A percentile compares a stretch with the other conserved stretches of the same genome.
These are phyloP conservation scores for Ictalurus furcatus DNA, from an alignment of 2,113 vertebrate species.

Conservation along the genomic window DNA sequence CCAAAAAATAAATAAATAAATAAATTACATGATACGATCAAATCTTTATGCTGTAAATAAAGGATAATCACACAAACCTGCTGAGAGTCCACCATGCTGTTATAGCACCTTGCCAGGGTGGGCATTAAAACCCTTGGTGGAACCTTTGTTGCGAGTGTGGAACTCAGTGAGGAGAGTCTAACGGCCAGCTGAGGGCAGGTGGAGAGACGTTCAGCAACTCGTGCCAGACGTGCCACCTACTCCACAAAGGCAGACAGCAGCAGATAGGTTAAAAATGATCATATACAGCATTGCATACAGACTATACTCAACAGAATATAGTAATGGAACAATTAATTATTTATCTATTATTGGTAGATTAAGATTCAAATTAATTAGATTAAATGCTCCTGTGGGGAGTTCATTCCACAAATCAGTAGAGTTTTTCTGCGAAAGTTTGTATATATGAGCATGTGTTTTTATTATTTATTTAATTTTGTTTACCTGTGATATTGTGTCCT, in stretches of 20 bases:
- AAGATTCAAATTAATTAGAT: background rate
- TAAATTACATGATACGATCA: background rate
- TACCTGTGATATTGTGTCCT: constrained; percentile 80
- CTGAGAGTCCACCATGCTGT: constrained; percentile 67
- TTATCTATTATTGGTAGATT: background rate
- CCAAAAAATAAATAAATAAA: background rate
- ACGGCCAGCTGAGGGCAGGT: constrained; percentile 74
- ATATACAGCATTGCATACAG: no score
- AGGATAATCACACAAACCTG: constrained; percentile 71
- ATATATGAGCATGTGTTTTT: background rate
- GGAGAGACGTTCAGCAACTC: constrained; percentile 68
- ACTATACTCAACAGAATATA: background rate
- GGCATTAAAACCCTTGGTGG: constrained; percentile 87
- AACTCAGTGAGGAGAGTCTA: constrained; percentile 77
- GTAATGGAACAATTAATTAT: background rate
- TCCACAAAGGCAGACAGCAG: background rate
- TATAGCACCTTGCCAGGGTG: constrained; percentile 78
- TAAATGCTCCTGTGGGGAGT: background rate
- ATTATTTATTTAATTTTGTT: constrained; percentile 10
- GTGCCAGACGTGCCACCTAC: constrained; percentile 83
- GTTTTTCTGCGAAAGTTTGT: background rate
- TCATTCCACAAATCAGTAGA: background rate
- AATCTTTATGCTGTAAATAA: background rate
- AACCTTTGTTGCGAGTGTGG: constrained; percentile 82
- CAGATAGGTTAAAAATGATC: background rate